Base-by-base conservation (phyloP, 2,797 vertebrate species). In the Sparus aurata region DNA sequence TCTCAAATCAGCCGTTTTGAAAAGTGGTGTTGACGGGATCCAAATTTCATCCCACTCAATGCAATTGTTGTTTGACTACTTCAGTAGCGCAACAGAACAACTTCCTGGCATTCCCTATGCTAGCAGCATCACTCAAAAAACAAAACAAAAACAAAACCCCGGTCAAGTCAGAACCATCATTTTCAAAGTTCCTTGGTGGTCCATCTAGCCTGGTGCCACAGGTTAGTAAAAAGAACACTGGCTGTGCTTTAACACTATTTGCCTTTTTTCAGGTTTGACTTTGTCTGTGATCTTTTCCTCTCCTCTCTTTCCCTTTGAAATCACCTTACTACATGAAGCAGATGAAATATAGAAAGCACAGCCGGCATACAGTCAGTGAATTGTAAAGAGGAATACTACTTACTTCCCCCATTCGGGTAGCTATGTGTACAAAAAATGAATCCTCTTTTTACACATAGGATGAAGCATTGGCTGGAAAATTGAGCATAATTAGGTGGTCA, bases 221-320 rank as follows among this genome's bases (percentile, higher is more conserved):
- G 25, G 68, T 79, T 65, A 66, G 59, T 60, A 57, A 25, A 61
- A 54, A 5, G 12, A 70, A 13, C 65, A 25, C 38, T 18, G 12
- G 17, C 17, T 61, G 38, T 47, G 43, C 58, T 80, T 68, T 41
- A 41, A 52, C 59, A 41, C n/a, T 2, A 34, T 68, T 82, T 76
- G 49, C 8, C 47, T 69, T 80, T 79, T 79, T 66, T 70, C 77
- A 64, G 61, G 30, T 43, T 70, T 55, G 55, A 81, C 77, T 77
- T 72, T 13, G 47, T 53, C 72, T 89, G 58, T 76, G 65, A 81
- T 85, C 47, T 74, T 57, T 77, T 12, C 22, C 18, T 65, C 53
- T 80, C 55, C 53, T 80, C 55, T 15, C 68, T 84, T 84, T 5
- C 49, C 54, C 46, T 79, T 73, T 74, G 17, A 84, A 77, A 86